Conservation (phyloP, 1,140 invertebrate species). For the Acromyrmex charruanus region DNA sequence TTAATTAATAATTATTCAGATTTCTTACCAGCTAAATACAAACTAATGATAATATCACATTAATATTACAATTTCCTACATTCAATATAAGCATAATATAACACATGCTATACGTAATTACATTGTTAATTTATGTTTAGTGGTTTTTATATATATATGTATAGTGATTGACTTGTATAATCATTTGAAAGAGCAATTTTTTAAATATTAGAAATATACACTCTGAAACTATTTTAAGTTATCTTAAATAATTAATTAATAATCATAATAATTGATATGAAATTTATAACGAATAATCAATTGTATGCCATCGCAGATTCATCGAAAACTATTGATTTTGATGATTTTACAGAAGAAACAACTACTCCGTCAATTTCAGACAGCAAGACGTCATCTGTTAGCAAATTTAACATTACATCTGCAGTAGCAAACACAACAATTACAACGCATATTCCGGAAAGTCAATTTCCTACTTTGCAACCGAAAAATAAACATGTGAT, state of each 20-base stretch:
- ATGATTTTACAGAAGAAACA: background rate
- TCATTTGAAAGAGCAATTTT: background rate
- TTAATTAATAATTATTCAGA: background rate
- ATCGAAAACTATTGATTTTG: background rate
- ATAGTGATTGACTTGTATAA: background rate
- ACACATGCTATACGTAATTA: too few species aligned
- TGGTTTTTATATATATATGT: too few species aligned
- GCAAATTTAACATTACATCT: background rate
- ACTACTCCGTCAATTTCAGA: background rate
- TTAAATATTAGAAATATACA: background rate
- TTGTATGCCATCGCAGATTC: background rate
- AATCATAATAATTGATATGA: background rate
- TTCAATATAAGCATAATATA: too few species aligned
- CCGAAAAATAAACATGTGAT: background rate
- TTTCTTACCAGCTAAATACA: background rate
- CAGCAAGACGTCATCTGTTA: background rate
- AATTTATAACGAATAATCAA: background rate
- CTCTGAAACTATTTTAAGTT: background rate
- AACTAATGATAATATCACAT: too few species aligned
- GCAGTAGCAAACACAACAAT: background rate
- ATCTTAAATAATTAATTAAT: background rate
- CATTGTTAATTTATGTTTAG: too few species aligned
- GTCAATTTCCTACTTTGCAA: background rate
- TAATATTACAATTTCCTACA: too few species aligned
- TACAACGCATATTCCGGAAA: constrained; percentile 2